phyloP scores from a whole-genome alignment of 2,797 vertebrate genomes.

The Pterois miles region DNA sequence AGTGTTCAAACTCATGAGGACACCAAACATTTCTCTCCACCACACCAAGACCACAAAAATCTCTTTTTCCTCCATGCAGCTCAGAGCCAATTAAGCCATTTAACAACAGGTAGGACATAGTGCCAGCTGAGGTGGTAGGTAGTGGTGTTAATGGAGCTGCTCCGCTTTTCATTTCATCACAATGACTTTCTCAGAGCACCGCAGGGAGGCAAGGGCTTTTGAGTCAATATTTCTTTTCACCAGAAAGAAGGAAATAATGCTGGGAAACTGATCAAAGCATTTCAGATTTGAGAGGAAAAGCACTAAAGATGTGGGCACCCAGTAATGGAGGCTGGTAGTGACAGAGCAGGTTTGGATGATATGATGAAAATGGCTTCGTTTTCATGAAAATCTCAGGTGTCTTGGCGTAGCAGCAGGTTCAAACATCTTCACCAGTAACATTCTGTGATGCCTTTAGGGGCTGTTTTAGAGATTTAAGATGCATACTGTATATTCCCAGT shows the following conservation, averaged over 20 bases:
- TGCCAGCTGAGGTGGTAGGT: conserved; percentile 54
- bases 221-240: conserved; percentile 60
- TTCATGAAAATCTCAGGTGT: conserved; percentile 25
- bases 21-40: neutral
- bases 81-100: conserved; percentile 58
- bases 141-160: conserved; percentile 54
- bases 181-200: conserved; percentile 45
- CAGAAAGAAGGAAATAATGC: conserved; percentile 16
- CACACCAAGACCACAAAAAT: neutral
- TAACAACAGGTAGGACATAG: conserved; percentile 57
- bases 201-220: conserved; percentile 45
- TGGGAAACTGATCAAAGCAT: conserved; percentile 57
- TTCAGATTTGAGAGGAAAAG: conserved; percentile 48
- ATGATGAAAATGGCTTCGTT: conserved; percentile 41
- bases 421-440: conserved; percentile 27
- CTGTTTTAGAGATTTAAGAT: conserved; percentile 17
- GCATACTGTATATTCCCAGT: neutral
- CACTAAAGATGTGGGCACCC: conserved; percentile 21
- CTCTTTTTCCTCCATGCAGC: neutral
- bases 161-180: conserved; percentile 66
- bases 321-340: conserved; percentile 17
- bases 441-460: conserved; percentile 12
- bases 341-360: conserved; percentile 31
- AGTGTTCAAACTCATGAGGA: neutral
- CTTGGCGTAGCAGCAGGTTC: neutral